Percentiles rank a stretch among this genome's conserved stretches.
Evolutionary conservation across 2,797 vertebrate species (phyloP).

Genomic region (Danio jaintianensis): DNA sequence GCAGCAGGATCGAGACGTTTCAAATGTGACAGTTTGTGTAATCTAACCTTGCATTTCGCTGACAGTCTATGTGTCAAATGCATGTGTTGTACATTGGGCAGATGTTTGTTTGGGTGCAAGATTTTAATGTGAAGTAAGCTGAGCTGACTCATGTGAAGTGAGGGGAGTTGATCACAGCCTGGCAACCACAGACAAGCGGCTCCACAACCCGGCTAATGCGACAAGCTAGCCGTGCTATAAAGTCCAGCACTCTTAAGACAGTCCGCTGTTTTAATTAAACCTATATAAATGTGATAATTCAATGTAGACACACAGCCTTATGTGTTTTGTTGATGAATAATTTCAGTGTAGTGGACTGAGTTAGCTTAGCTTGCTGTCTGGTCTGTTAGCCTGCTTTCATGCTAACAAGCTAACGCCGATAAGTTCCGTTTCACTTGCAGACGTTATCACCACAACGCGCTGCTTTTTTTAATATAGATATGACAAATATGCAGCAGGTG

Average conservation of each 20-base stretch:
- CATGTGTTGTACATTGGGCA: background rate
- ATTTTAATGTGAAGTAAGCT: constrained; percentile 33
- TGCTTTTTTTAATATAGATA: background rate
- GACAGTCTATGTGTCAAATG: background rate
- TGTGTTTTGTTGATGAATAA: background rate
- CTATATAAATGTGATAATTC: background rate
- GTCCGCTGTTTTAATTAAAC: background rate
- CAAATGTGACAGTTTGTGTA: background rate
- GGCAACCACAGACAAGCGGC: constrained; percentile 16
- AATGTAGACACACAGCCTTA: background rate
- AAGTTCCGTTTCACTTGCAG: constrained; percentile 2
- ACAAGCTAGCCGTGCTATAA: background rate
- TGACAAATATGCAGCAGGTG: background rate
- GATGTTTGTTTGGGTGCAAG: background rate
- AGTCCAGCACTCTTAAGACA: background rate
- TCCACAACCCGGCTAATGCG: constrained; percentile 8
- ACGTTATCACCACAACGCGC: background rate
- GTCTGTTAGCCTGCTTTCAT: constrained; percentile 9
- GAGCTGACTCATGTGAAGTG: constrained; percentile 40
- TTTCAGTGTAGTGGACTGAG: background rate
- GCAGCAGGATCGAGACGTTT: background rate
- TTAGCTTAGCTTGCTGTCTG: constrained; percentile 42
- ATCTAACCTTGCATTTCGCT: background rate
- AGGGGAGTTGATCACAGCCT: constrained; percentile 37
- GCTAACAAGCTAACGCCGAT: constrained; percentile 39